phyloP scores from a whole-genome alignment of 2,888 invertebrate species.

The Pegoplata infirma region DNA sequence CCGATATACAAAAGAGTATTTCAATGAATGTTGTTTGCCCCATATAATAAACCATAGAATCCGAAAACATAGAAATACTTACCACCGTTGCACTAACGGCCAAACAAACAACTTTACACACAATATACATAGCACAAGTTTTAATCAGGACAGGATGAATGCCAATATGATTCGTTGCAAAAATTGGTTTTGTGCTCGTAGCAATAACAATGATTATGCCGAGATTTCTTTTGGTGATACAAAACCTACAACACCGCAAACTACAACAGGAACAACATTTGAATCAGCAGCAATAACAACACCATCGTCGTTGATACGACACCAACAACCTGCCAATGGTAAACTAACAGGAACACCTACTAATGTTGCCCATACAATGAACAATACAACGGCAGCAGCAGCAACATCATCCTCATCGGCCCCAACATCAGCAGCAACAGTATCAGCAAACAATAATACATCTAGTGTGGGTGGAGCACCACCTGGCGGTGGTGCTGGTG shows the following conservation, averaged over 20 bases:
- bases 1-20: neutral
- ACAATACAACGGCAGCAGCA: constrained; percentile 9
- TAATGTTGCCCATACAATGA: constrained; percentile 4
- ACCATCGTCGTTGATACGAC: constrained; percentile 63
- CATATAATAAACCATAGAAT: neutral
- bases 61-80: too few species aligned
- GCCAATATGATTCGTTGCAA: constrained; percentile 76
- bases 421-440: constrained; percentile 34
- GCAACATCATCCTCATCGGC: constrained; percentile 34
- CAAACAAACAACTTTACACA: too few species aligned
- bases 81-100: too few species aligned
- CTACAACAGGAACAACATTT: constrained; percentile 65
- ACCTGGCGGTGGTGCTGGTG: neutral
- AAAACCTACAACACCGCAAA: constrained; percentile 64
- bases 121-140: too few species aligned
- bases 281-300: constrained; percentile 65
- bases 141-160: constrained; percentile 14
- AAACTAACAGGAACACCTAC: constrained; percentile 35
- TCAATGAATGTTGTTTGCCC: neutral
- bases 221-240: constrained; percentile 70
- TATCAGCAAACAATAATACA: neutral
- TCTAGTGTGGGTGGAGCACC: neutral
- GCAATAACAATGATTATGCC: constrained; percentile 75
- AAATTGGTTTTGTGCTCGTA: constrained; percentile 78
- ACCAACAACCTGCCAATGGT: constrained; percentile 50